These are phyloP conservation scores for Chymomyza procnemis DNA, from an alignment of 2,888 invertebrate genomes.

Conservation along the genomic window DNA sequence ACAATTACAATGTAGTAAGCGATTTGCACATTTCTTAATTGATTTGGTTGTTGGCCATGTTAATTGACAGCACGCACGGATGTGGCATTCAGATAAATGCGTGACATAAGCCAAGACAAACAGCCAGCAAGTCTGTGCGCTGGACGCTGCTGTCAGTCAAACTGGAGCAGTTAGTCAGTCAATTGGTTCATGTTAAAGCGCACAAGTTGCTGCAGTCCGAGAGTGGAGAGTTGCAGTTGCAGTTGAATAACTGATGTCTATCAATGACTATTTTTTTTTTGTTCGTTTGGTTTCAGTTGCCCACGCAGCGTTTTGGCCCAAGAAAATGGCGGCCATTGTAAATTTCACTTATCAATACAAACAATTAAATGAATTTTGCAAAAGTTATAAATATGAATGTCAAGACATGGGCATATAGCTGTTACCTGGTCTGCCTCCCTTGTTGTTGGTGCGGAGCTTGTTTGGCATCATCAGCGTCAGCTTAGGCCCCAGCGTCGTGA, in stretches of 20 bases:
- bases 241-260: slow-evolving; percentile 3
- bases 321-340: slow-evolving; percentile 30
- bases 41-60: slow-evolving; percentile 60
- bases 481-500: slow-evolving; percentile 41
- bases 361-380: slow-evolving; percentile 58
- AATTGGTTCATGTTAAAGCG: background rate
- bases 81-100: slow-evolving; percentile 60
- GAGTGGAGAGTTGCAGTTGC: no score
- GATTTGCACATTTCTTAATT: slow-evolving; percentile 58
- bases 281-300: no score
- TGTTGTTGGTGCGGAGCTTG: background rate
- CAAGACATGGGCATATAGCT: slow-evolving; percentile 14
- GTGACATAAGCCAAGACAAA: slow-evolving; percentile 33
- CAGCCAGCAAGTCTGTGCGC: slow-evolving; percentile 21
- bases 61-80: slow-evolving; percentile 54
- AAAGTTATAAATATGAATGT: slow-evolving; percentile 67
- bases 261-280: background rate
- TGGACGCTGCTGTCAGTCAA: slow-evolving; percentile 41
- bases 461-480: background rate
- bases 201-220: background rate
- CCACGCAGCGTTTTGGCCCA: slow-evolving; percentile 3
- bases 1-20: slow-evolving; percentile 38
- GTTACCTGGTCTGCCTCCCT: background rate
- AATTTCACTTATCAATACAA: slow-evolving; percentile 61
- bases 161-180: slow-evolving; percentile 17